Conservation (phyloP, 1,140 invertebrate genomes). For the Zaprionus capensis region DNA sequence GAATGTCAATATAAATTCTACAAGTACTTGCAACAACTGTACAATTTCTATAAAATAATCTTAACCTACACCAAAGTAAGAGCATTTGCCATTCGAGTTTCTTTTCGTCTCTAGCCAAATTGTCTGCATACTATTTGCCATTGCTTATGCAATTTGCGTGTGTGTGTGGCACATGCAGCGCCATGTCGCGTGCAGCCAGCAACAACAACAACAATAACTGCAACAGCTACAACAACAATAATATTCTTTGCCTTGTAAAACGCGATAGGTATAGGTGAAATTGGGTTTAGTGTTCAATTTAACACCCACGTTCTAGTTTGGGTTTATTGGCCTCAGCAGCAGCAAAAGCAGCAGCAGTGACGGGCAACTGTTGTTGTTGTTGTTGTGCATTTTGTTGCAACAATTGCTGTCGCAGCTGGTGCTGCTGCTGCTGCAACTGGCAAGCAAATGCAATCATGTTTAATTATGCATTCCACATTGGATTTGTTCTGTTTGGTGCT, state of each 20-base stretch:
- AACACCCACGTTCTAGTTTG: constrained; percentile 80
- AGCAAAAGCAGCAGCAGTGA: constrained; percentile 29
- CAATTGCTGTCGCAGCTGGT: constrained; percentile 40
- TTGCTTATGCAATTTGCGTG: constrained; percentile 67
- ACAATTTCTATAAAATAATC: too few relatives aligned
- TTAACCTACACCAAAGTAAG: not conserved
- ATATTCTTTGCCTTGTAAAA: constrained; percentile 40
- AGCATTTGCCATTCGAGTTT: not conserved
- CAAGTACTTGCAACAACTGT: not conserved
- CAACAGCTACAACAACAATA: constrained; percentile 1
- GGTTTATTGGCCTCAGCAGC: constrained; percentile 68
- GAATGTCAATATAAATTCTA: not conserved
- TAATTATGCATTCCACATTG: constrained; percentile 76
- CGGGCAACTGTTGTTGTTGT: constrained; percentile 23
- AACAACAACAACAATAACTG: constrained; percentile 33
- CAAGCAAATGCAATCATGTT: constrained; percentile 68
- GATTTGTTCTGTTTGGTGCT: constrained; percentile 46
- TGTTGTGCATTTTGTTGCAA: constrained; percentile 44
- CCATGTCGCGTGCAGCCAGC: constrained; percentile 64
- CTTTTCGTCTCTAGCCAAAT: not conserved
- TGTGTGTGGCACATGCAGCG: constrained; percentile 38
- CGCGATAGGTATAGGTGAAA: constrained; percentile 64
- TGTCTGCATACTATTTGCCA: constrained; percentile 14
- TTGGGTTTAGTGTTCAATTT: constrained; percentile 80
- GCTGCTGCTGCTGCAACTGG: not conserved